Evolutionary conservation across 2,888 invertebrate species (phyloP).

Genomic region (Tineola bisselliella): DNA sequence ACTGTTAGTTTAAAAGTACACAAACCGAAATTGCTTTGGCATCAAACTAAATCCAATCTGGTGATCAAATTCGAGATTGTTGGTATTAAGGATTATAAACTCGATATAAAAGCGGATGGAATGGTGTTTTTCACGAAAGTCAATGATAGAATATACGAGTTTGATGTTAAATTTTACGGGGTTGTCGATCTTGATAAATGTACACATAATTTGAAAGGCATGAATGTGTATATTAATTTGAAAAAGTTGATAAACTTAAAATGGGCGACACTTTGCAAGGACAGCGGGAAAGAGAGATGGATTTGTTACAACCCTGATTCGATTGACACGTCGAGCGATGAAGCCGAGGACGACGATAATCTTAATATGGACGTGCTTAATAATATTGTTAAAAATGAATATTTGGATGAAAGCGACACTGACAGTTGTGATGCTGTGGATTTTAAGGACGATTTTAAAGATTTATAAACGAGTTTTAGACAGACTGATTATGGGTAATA

Average conservation of each 20-base stretch:
- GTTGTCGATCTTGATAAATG: conserved; percentile 30
- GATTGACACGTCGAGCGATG: conserved; percentile 41
- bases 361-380: not conserved
- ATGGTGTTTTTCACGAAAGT: conserved; percentile 33
- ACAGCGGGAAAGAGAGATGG: conserved; percentile 34
- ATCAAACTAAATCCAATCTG: conserved; percentile 35
- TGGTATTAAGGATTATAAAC: conserved; percentile 36
- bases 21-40: conserved; percentile 42
- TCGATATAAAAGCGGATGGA: conserved; percentile 30
- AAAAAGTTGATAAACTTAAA: conserved; percentile 33
- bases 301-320: conserved; percentile 27
- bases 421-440: conserved; percentile 25
- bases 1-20: not conserved
- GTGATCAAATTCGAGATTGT: conserved; percentile 43
- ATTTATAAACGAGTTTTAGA: conserved; percentile 15
- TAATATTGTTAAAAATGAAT: not conserved
- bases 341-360: conserved; percentile 24
- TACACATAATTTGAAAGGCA: conserved; percentile 40
- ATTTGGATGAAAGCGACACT: conserved; percentile 29
- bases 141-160: conserved; percentile 36
- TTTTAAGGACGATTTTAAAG: conserved; percentile 27
- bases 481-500: too few species aligned
- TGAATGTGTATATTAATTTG: conserved; percentile 41
- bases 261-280: conserved; percentile 42
- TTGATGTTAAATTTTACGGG: conserved; percentile 48